Base-by-base conservation (phyloP, 53 echinoderm and acorn worm species). In the Apostichopus leukothele region DNA sequence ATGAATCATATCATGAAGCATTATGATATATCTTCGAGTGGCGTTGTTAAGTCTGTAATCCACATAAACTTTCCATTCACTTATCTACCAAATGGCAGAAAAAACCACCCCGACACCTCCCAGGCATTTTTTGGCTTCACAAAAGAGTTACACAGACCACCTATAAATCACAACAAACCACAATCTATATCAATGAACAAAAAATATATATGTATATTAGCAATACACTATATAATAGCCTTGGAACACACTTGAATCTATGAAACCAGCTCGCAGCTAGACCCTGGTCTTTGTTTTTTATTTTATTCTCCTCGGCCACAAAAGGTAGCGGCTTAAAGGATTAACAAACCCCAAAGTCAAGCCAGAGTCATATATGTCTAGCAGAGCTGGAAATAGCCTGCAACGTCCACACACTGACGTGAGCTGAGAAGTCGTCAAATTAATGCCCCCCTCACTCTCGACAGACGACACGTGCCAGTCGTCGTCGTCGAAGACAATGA, bases 391-490 rank as follows among this genome's bases (percentile, higher is more conserved):
- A 39, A 39, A 39, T 39, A 39, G 39, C 39, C 39, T 39, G 39
- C 39, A 39, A 39, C 39, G 39, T 39, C 39, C 39, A 39, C 39
- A 39, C 39, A 39, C 39, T 39, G 39, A 39, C 39, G 39, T 3
- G 39, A 39, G 39, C 39, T 39, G 39, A 39, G 39, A 39, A 39
- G 39, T 39, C 26, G 7, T 25, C 76, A 75, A 75, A 25, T 75
- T 75, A 25, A 75, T 75, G 26, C 76, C 25, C 13, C 76, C 50
- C 26, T 50, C 50, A 10, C 4, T 21, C 26, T 25, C 50, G 76
- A 75, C 76, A 75, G 76, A 50, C 76, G 50, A 75, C 76, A 75
- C 76, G 76, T 75, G 76, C 39, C 39, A 39, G 39, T 39, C 39
- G 27, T 27, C 39, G 27, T 27, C 27, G 39, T 39, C 39, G 39